Evolutionary conservation across 2,888 invertebrate species (phyloP), one percentile per base, ranked within the genome.

Genomic region (Rhaphigaster nebulosa): DNA sequence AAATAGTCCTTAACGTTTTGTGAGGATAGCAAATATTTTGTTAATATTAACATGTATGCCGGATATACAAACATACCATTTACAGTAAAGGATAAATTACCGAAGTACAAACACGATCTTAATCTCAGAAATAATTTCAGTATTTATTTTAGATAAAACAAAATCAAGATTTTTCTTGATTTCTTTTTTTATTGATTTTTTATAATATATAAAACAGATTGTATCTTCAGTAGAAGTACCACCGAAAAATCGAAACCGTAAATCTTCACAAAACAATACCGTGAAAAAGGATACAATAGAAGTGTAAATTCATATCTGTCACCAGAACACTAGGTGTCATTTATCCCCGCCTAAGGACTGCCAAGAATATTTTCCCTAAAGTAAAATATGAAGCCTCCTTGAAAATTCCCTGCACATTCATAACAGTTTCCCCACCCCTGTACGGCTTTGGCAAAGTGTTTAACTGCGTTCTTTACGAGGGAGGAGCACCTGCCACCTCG

Each of bases 301-400:
- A 84, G 84, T 50, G 84, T 84, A 84, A 84, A 84, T 84, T 84
- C 84, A 84, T 50, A 84, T 84, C 45, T 84, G 84, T 50, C 84
- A 38, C 84, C 45, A 15, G 84, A 45, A n/a, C 84, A 84, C 84
- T 50, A 84, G 84, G 45, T 50, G 84, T 84, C 84, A 84, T 84
- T 50, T 50, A 41, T 50, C 84, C 26, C 23, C n/a, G 45, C 84
- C 84, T 50, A 84, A 84, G 18, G 84, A 84, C 84, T 84, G 84
- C 84, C 26, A 50, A 13, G 26, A 41, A 84, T 84, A 84, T 84
- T 84, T 84, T 84, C 26, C 41, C 84, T 50, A 50, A n/a, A 84
- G 84, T 84, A 84, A 84, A 84, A 84, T 84, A 84, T 84, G 84
- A 84, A 84, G 84, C 41, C 84, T 84, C 84, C 84, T 84, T 50